These are phyloP conservation scores for Sycophila texana DNA, from an alignment of 2,888 invertebrate species.

Conservation along the genomic window DNA sequence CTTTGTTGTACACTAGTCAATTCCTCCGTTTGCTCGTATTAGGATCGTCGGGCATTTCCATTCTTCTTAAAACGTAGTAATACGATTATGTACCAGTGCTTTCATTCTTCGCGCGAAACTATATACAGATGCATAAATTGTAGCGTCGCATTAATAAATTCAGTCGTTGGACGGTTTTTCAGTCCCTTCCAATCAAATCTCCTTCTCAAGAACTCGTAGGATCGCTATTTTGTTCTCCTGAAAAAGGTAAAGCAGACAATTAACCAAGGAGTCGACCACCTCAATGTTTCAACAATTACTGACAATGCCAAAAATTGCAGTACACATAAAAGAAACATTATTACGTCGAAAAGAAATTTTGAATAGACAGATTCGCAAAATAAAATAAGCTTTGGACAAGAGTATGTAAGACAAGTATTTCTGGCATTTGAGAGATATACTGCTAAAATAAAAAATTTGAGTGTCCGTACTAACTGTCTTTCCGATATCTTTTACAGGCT, in stretches of 20 bases:
- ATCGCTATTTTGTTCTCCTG: conserved; percentile 63
- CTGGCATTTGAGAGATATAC: no score
- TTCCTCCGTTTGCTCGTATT: conserved; percentile 57
- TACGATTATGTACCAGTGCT: conserved; percentile 68
- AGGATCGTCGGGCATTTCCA: conserved; percentile 56
- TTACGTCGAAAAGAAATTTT: not conserved
- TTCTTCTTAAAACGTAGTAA: conserved; percentile 66
- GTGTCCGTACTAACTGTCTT: conserved; percentile 75
- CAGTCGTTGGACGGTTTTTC: conserved; percentile 64
- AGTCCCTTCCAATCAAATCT: conserved; percentile 55
- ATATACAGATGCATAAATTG: conserved; percentile 65
- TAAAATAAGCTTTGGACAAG: no score
- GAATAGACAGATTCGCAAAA: no score
- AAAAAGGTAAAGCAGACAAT: conserved; percentile 38
- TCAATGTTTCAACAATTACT: no score
- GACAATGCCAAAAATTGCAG: conserved; percentile 12
- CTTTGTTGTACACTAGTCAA: conserved; percentile 59
- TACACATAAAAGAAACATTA: not conserved
- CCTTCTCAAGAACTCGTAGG: conserved; percentile 64
- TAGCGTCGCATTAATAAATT: conserved; percentile 61
- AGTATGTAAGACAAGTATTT: no score
- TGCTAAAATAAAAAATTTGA: conserved; percentile 41
- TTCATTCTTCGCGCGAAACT: conserved; percentile 55
- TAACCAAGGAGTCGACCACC: no score
- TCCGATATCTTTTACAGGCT: conserved; percentile 80